A percentile compares a stretch with the other conserved stretches of the same genome.
phyloP scores from a whole-genome alignment of 2,888 invertebrate genomes.

The Muschampia plurimacula region DNA sequence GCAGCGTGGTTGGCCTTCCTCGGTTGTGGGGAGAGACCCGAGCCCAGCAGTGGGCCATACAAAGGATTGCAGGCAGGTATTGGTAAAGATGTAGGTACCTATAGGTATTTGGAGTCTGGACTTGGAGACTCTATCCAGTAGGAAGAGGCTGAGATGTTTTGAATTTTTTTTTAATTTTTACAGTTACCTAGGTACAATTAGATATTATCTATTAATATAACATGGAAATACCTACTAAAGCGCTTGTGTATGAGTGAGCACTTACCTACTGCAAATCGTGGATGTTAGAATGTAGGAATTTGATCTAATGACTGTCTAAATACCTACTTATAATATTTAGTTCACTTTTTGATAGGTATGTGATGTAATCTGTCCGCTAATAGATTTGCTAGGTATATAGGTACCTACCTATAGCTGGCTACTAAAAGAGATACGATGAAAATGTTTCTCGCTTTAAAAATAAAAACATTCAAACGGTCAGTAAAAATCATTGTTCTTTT shows the following conservation, averaged over 20 bases:
- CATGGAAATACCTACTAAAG: neutral
- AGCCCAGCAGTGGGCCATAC: too few species aligned
- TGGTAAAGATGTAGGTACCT: too few species aligned
- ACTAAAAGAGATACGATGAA: neutral
- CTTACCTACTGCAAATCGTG: neutral
- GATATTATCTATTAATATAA: neutral
- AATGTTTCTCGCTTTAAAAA: neutral
- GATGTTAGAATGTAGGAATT: neutral
- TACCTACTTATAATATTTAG: neutral
- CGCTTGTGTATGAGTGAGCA: neutral
- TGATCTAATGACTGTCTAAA: slow-evolving; percentile 6
- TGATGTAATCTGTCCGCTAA: slow-evolving; percentile 10
- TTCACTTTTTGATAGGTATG: slow-evolving; percentile 7
- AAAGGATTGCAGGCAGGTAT: too few species aligned
- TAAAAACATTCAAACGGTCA: too few species aligned
- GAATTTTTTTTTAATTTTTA: too few species aligned
- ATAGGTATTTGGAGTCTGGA: too few species aligned
- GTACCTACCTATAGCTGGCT: neutral
- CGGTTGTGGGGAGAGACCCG: too few species aligned
- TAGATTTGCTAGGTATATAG: neutral
- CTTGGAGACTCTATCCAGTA: too few species aligned
- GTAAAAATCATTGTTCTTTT: too few species aligned
- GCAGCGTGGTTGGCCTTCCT: too few species aligned
- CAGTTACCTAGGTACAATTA: too few species aligned
- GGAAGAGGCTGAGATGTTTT: too few species aligned